A percentile compares a stretch with the other conserved stretches of the same genome.
Evolutionary conservation across 1,140 invertebrate species (phyloP).

Genomic region (Metaphire vulgaris): DNA sequence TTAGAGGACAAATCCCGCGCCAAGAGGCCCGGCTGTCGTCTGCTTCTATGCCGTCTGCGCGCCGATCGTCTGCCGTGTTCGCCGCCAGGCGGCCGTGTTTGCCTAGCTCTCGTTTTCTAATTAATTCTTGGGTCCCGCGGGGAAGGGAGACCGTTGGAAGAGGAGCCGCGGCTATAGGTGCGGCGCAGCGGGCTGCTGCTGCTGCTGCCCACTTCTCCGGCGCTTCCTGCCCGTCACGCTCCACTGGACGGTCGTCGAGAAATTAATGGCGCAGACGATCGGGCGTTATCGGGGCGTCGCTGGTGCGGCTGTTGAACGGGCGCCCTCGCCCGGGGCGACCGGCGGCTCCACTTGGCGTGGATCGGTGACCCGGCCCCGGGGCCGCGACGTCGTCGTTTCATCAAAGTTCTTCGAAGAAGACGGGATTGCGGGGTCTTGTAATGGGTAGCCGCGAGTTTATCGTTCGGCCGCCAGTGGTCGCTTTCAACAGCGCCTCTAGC

Average conservation of each 20-base stretch:
- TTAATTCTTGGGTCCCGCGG: neutral
- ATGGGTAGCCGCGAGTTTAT: neutral
- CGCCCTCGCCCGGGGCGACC: too few species aligned
- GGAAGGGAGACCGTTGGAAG: neutral
- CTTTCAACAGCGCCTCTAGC: neutral
- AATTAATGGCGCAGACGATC: neutral
- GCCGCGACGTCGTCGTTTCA: neutral
- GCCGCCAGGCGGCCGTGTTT: neutral
- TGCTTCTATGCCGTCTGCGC: too few species aligned
- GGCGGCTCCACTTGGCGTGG: neutral
- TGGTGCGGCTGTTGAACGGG: too few species aligned
- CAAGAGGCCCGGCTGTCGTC: neutral
- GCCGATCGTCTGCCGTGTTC: too few species aligned
- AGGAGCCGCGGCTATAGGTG: neutral
- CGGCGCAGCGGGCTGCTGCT: too few species aligned
- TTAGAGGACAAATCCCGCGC: neutral
- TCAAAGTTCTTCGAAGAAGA: neutral
- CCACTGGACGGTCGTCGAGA: neutral
- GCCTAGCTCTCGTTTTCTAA: neutral
- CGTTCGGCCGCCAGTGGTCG: neutral
- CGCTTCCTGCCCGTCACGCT: neutral
- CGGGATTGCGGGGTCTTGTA: neutral
- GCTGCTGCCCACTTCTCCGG: neutral
- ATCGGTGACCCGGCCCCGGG: neutral
- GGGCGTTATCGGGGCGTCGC: neutral